These are phyloP conservation scores for Columba guinea DNA, from an alignment of 2,797 vertebrate species.

Conservation along the genomic window DNA sequence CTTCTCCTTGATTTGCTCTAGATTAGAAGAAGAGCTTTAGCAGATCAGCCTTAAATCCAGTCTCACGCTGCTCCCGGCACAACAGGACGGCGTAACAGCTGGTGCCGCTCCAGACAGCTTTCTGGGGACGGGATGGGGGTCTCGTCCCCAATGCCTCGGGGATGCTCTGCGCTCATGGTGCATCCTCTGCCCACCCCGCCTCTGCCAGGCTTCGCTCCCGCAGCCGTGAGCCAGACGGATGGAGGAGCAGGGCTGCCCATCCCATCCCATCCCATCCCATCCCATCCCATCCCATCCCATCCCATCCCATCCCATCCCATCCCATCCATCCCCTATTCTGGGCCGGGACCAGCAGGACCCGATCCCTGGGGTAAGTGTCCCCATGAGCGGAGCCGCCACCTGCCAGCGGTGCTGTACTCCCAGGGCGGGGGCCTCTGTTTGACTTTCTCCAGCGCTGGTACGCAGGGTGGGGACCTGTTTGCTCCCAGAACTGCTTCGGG, in stretches of 20 bases:
- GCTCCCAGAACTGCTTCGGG: conserved; percentile 13
- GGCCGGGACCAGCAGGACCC: not conserved
- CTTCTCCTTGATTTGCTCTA: conserved; percentile 33
- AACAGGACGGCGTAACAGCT: conserved; percentile 68
- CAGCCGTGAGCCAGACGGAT: rapidly evolving
- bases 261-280: too few relatives aligned
- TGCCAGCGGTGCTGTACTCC: not conserved
- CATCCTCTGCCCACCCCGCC: not conserved
- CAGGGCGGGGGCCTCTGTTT: conserved; percentile 71
- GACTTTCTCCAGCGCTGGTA: conserved; percentile 45
- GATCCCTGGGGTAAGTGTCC: not conserved
- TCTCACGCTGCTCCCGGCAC: conserved; percentile 42
- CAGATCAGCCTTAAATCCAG: conserved; percentile 56
- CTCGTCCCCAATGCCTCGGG: rapidly evolving
- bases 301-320: not conserved
- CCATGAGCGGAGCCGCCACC: not conserved
- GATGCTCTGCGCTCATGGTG: rapidly evolving
- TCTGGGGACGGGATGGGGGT: not conserved
- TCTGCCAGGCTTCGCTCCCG: rapidly evolving
- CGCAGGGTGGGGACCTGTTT: conserved; percentile 64
- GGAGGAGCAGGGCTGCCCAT: not conserved
- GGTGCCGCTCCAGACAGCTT: conserved; percentile 9
- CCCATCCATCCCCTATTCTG: not conserved
- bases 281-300: not conserved
- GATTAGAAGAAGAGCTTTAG: conserved; percentile 62